phyloP scores from a whole-genome alignment of 2,888 invertebrate species.

The Agrotis puta region DNA sequence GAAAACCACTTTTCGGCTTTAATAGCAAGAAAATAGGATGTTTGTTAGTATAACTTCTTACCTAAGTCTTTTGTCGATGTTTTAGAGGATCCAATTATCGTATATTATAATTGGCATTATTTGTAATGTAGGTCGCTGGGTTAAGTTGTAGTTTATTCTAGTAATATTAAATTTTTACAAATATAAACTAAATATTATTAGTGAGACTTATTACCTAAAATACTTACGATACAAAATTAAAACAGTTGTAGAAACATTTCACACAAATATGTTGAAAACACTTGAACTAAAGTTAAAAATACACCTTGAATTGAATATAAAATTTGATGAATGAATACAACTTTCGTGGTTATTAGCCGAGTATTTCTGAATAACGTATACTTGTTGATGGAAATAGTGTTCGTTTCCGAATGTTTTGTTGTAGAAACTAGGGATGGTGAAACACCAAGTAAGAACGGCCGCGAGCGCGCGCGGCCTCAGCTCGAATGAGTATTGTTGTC shows the following conservation, averaged over 20 bases:
- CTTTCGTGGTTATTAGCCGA: constrained; percentile 11
- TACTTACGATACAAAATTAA: constrained; percentile 48
- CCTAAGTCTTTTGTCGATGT: not conserved
- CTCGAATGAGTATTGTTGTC: constrained; percentile 66
- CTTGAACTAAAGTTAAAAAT: constrained; percentile 61
- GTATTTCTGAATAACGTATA: constrained; percentile 35
- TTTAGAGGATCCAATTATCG: not conserved
- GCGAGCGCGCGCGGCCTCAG: constrained; percentile 54
- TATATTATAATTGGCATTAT: not conserved
- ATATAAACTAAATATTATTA: not conserved
- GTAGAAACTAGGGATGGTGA: constrained; percentile 15
- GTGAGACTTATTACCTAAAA: not conserved
- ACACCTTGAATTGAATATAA: constrained; percentile 46
- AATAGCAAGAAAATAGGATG: constrained; percentile 1
- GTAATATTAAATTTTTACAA: not conserved
- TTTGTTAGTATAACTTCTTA: not conserved
- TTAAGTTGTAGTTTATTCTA: not conserved
- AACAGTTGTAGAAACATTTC: constrained; percentile 27
- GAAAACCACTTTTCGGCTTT: constrained; percentile 32
- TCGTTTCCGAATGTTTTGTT: constrained; percentile 43
- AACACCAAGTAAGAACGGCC: constrained; percentile 44
- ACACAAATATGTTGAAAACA: constrained; percentile 46
- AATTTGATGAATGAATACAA: constrained; percentile 29
- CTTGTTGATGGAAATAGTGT: constrained; percentile 51
- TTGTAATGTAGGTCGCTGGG: not conserved